Evolutionary conservation across 2,888 invertebrate genomes (phyloP), one percentile per base, ranked within the genome.

Genomic region (Saturnia japonica): DNA sequence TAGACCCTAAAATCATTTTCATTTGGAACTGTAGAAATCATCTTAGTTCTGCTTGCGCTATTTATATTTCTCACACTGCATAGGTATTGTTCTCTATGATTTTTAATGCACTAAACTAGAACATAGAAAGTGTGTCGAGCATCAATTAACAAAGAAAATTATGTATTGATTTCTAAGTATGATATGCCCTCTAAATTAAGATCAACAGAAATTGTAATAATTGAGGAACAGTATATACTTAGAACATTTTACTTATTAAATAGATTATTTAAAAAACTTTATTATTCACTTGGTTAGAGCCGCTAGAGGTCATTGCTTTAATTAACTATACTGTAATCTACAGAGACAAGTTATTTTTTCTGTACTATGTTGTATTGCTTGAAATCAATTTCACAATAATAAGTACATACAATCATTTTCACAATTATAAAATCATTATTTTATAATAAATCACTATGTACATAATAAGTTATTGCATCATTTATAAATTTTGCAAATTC

Each of bases 131-230:
- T 28, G 28, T 60, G 57, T 28, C 57, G 14, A 60, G 57, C 25
- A 28, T 12, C 57, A 60, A 60, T 28, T 60, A 60, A 60, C 57
- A 57, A 57, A 25, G 57, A 57, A 25, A 57, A 57, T 57, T 57
- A 57, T 57, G 57, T 60, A 60, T 60, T 60, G 28, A 28, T 60
- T 28, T 60, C 57, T 60, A 60, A 60, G 28, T 28, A 25, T 14
- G 14, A 14, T 28, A 28, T 25, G 57, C 3, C 25, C 57, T 60
- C 57, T 28, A 54, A 22, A 1, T 54, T n/a, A 54, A 54, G 12
- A 22, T 47, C 19, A 47, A 47, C 6, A 54, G 54, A 54, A 22
- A 22, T 22, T 22, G 11, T 22, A 1, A 28, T 60, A 28, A 57
- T 25, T n/a, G 12, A 12, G 2, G 25, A 25, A 2, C 14, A 60